Base-by-base conservation (phyloP, 2,113 vertebrate species). In the Microtus montanus region DNA sequence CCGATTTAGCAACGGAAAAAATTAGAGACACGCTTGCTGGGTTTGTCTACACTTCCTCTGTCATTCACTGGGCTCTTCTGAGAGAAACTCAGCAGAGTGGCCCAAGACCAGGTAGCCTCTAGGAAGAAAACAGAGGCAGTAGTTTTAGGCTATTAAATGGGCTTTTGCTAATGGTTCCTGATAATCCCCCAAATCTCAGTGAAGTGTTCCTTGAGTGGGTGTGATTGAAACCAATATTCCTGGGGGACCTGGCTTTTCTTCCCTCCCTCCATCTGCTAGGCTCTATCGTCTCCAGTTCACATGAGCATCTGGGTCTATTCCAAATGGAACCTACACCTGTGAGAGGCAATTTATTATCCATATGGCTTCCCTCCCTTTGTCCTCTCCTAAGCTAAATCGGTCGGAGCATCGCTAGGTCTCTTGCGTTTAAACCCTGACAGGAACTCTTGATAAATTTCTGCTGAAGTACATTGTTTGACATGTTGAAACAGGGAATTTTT, bases 381-480 rank as follows among this genome's bases (percentile, higher is more conserved):
- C 38, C 35, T 89, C 79, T 87, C 68, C 47, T 22, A 41, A 70
- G 44, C 44, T 71, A 64, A 88, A 58, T 90, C 28, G 68, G 49
- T 44, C 49, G 70, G 63, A 66, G 54, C 90, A 90, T 87, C 52
- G 49, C 87, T 79, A 93, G 90, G 64, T 78, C 68, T 47, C 47
- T 66, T 70, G 77, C 54, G 41, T 85, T 96, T 88, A 89, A 94
- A 91, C 71, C 89, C 82, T 85, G 66, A 87, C 85, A 95, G 91
- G 86, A 83, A 87, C 71, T 44, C 68, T 54, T 58, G 58, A 58
- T 58, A 95, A 63, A 41, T 90, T 96, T 96, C 88, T 97, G 90
- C 88, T 93, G 52, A 97, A 93, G 80, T 75, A 47, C 35, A 54
- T 79, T 92, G 71, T 93, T 94, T 90, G 73, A 91, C 82, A 97